These are phyloP conservation scores for Stigmatopora nigra DNA, from an alignment of 2,113 vertebrate genomes.

Conservation along the genomic window DNA sequence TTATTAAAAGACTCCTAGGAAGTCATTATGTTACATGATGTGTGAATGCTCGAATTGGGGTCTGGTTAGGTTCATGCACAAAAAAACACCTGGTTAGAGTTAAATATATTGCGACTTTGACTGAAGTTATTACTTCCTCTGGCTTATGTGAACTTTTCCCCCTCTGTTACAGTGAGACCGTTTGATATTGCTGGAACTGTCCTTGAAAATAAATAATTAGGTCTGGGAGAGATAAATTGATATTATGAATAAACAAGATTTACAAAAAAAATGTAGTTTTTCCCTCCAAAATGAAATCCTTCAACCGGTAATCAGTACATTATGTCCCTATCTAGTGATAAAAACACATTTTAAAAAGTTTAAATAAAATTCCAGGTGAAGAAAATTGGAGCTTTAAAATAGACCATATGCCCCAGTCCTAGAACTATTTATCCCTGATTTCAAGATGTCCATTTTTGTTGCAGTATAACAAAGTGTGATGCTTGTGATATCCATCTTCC, in stretches of 20 bases:
- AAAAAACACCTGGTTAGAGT: conserved; percentile 3
- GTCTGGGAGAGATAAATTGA: not conserved
- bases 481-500: not conserved
- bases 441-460: not conserved
- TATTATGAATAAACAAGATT: no score
- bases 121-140: conserved; percentile 8
- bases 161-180: not conserved
- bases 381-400: no score
- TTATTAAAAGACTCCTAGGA: conserved; percentile 7
- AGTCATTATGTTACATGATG: conserved; percentile 4
- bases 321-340: no score
- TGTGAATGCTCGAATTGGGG: conserved; percentile 4
- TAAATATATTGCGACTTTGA: not conserved
- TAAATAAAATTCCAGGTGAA: no score
- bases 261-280: no score
- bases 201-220: not conserved
- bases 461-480: not conserved
- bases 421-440: not conserved
- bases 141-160: not conserved
- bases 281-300: no score
- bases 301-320: no score
- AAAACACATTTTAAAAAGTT: no score
- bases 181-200: not conserved
- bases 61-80: conserved; percentile 6
- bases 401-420: no score